Base-by-base conservation (phyloP, 2,888 invertebrate species). In the Pecten maximus region DNA sequence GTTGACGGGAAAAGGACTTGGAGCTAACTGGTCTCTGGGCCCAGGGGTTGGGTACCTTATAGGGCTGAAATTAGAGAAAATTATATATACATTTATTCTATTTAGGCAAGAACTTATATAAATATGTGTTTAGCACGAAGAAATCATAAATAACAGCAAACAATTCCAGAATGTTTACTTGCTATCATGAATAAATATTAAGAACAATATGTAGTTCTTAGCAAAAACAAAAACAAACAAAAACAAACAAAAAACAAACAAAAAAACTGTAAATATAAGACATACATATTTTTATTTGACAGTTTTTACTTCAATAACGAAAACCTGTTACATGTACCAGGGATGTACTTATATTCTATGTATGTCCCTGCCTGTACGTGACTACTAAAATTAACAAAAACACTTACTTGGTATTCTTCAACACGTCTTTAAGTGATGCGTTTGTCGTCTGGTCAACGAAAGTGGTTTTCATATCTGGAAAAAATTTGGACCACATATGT, bases 1-100 rank as follows among this genome's bases (percentile, higher is more conserved):
- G 74, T 74, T 74, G 74, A 74, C 35, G 35, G 74, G 74, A 6
- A 74, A 74, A 74, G 74, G 74, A 35, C 74, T 74, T 74, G 74
- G 74, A 8, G 35, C 35, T 35, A 74, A 74, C 74, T 74, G 74
- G 4, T 74, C 74, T 74, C 74, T 74, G 74, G 74, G 74, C 15
- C 74, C 74, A 35, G 74, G 74, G 28, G 35, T 35, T 35, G 74
- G 74, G 74, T 74, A 74, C 28, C 74, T 74, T 74, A 74, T 74
- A 35, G 74, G 74, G 10, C 74, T 74, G 74, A 10, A n/a, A n/a
- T n/a, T n/a, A n/a, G 12, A 44, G 44, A 44, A 10, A 44, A 44
- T 44, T 6, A 44, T 12, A n/a, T n/a, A n/a, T 44, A 12, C 12
- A 10, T 44, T 44, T 44, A 44, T 10, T 44, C 12, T 12, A 12